Conservation (phyloP, 35 echinoderm and acorn worm genomes). For the Ptychodera flava region DNA sequence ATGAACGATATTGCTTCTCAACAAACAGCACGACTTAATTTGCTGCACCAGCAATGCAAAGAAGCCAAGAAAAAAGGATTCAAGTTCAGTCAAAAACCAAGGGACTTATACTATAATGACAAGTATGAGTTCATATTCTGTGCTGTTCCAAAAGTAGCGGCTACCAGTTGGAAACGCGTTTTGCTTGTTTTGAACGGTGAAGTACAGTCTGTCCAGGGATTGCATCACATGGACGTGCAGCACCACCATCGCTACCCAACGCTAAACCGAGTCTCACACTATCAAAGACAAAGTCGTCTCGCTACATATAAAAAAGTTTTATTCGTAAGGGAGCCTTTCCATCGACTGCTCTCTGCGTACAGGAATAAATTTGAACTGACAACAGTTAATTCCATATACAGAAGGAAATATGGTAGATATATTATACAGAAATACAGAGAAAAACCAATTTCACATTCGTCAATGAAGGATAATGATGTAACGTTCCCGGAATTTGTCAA, state of each 20-base stretch:
- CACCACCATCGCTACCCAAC: not conserved
- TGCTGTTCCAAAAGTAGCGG: slow-evolving; percentile 43
- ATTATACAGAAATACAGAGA: too few relatives aligned
- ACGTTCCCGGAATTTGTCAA: not conserved
- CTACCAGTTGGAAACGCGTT: slow-evolving; percentile 55
- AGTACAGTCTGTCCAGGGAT: not conserved
- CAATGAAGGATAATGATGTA: not conserved
- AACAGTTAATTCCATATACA: too few relatives aligned
- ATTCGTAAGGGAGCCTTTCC: slow-evolving; percentile 51
- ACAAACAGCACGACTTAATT: too few relatives aligned
- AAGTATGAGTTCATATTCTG: slow-evolving; percentile 48
- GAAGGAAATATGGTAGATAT: too few relatives aligned
- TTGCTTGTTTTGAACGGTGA: slow-evolving; percentile 29
- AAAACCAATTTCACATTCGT: too few relatives aligned
- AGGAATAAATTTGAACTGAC: too few relatives aligned
- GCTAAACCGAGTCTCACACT: not conserved
- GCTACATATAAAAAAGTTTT: slow-evolving; percentile 48
- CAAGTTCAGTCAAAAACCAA: too few relatives aligned
- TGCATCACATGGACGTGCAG: not conserved
- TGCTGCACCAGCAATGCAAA: too few relatives aligned
- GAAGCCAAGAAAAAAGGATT: too few relatives aligned
- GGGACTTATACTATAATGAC: too few relatives aligned
- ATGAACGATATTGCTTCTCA: too few relatives aligned
- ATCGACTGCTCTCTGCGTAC: slow-evolving; percentile 49
- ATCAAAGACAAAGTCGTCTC: slow-evolving; percentile 18